Evolutionary conservation across 2,113 vertebrate species (phyloP), one percentile per base, ranked within the genome.

Genomic region (Bucco capensis): DNA sequence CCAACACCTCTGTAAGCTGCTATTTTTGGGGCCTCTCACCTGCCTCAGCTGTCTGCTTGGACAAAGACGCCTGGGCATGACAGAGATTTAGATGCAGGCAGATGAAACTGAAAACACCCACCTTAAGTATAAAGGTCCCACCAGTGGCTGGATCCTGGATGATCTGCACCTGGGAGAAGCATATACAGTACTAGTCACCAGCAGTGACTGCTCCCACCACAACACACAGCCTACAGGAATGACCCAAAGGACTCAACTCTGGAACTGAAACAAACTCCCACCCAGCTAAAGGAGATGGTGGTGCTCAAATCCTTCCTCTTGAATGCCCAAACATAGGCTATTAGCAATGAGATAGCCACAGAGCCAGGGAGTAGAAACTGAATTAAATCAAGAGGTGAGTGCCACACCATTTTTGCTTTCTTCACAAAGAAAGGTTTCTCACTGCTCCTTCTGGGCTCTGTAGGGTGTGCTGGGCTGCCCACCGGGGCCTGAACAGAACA

Each of bases 121-220:
- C 99, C 98, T 99, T 99, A 25, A 99, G 98, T 66, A 99, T 97
- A 96, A 99, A 99, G 16, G 97, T 99, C 83, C 98, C 98, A 84
- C 98, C 98, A 37, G 98, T 98, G 82, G 97, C 97, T 22, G 98
- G 97, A 88, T 99, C 99, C 95, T 99, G 98, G 77, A 99, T 97
- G 25, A 98, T 94, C 96, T 99, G 98, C 90, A 99, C 99, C 99
- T 99, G 95, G 62, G 64, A 82, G 80, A 28, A 80, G 84, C 14
- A 93, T 4, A 95, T 28, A 50, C 78, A 94, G 35, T 5, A 81
- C 37, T 3, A 0, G 38, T 97, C 58, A 97, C 73, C 58, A 71
- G 14, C 0, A 0, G 66, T 47, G 46, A 57, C 54, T 25, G 79
- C 72, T 73, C 7, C 7, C 12, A 2, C 15, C 50, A 28, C 31